Percentiles rank a stretch among this genome's conserved stretches.
These are phyloP conservation scores for Telmatochromis brachygnathus DNA, from an alignment of 2,113 vertebrate genomes.

Conservation along the genomic window DNA sequence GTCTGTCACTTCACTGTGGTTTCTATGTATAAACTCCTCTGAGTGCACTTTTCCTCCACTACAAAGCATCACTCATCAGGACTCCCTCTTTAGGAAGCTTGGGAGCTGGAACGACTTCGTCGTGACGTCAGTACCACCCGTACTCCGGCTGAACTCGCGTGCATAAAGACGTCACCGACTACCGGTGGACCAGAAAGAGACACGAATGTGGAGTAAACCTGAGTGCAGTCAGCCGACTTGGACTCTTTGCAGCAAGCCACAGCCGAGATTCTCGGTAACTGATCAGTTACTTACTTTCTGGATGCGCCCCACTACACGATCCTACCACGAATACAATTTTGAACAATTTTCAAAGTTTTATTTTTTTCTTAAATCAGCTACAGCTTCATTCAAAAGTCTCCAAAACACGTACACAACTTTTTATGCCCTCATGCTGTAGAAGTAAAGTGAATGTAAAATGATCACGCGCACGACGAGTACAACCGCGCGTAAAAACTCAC, in stretches of 20 bases:
- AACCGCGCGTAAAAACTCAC: constrained; percentile 76
- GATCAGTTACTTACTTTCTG: background rate
- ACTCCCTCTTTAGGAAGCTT: constrained; percentile 4
- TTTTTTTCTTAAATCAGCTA: background rate
- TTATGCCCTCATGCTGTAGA: background rate
- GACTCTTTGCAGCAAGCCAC: background rate
- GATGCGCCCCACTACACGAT: background rate
- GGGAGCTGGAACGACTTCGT: background rate
- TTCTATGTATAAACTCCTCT: background rate
- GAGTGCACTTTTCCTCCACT: constrained; percentile 12
- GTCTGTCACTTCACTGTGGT: background rate
- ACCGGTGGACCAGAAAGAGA: background rate
- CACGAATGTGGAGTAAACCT: background rate
- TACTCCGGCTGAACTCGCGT: constrained; percentile 30
- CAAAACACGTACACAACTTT: background rate
- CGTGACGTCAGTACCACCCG: constrained; percentile 57
- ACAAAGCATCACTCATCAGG: background rate
- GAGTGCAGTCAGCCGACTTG: background rate
- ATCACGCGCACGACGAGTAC: background rate
- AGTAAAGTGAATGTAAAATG: constrained; percentile 1
- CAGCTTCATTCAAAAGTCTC: background rate
- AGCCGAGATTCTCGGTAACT: background rate
- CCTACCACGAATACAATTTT: background rate
- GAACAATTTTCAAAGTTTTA: background rate
- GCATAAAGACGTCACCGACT: constrained; percentile 59